Conservation (phyloP, 2,888 invertebrate species). For the Sinohyriopsis cumingii region DNA sequence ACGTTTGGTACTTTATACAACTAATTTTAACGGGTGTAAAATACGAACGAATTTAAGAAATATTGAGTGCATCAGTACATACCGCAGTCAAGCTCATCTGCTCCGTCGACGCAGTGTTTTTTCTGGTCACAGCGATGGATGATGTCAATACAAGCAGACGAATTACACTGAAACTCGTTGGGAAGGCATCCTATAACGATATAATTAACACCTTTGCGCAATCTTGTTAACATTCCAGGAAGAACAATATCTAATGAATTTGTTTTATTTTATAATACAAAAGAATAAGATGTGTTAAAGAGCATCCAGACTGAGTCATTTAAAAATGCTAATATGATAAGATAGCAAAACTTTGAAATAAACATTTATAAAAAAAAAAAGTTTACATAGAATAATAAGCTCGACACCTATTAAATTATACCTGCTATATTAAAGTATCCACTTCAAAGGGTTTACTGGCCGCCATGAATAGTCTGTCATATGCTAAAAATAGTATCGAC, state of each 20-base stretch:
- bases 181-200: slow-evolving; percentile 71
- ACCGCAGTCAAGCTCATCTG: slow-evolving; percentile 73
- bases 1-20: too few relatives aligned
- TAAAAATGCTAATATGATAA: too few relatives aligned
- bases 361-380: too few relatives aligned
- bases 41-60: background rate
- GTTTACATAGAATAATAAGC: too few relatives aligned
- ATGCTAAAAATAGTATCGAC: too few relatives aligned
- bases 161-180: slow-evolving; percentile 73
- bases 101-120: slow-evolving; percentile 71
- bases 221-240: background rate
- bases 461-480: too few relatives aligned
- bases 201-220: background rate
- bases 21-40: too few relatives aligned
- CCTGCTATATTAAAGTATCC: too few relatives aligned
- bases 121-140: slow-evolving; percentile 72
- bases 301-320: too few relatives aligned
- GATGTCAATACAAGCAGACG: slow-evolving; percentile 71
- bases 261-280: background rate
- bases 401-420: too few relatives aligned
- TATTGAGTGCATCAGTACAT: slow-evolving; percentile 17
- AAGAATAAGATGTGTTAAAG: background rate
- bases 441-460: too few relatives aligned
- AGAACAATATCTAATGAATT: background rate
- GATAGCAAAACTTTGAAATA: too few relatives aligned